phyloP scores from a whole-genome alignment of 1,140 invertebrate genomes.

The Calycopis cecrops region DNA sequence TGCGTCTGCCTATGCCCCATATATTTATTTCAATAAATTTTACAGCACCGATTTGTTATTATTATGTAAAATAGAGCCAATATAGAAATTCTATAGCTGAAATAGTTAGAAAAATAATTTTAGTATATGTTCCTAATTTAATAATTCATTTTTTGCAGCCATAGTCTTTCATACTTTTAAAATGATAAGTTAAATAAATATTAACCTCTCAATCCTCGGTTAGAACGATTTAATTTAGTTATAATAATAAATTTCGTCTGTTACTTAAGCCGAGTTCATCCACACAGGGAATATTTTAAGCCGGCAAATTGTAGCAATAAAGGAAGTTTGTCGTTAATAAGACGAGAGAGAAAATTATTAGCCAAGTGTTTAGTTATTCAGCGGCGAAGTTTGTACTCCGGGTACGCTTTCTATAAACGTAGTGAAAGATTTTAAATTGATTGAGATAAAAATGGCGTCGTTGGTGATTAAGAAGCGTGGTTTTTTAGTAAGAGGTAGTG shows the following conservation, averaged over 20 bases:
- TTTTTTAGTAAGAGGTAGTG: too few species aligned
- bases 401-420: background rate
- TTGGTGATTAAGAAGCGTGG: conserved; percentile 24
- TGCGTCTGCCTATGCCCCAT: too few species aligned
- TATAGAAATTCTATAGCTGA: too few species aligned
- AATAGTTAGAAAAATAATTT: too few species aligned
- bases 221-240: conserved; percentile 33
- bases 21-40: too few species aligned
- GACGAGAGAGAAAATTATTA: conserved; percentile 47
- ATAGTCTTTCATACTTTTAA: too few species aligned
- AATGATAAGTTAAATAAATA: conserved; percentile 1
- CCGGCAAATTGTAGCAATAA: conserved; percentile 53
- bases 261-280: conserved; percentile 34
- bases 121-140: too few species aligned
- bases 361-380: conserved; percentile 49
- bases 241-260: conserved; percentile 38
- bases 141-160: too few species aligned
- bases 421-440: background rate
- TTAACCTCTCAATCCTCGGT: conserved; percentile 10
- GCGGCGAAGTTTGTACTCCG: conserved; percentile 3
- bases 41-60: too few species aligned
- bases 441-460: background rate
- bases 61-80: too few species aligned
- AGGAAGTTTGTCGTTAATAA: conserved; percentile 48
- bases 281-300: conserved; percentile 62